These are phyloP conservation scores for Tupaia tana DNA, from an alignment of 2,113 vertebrate species.

Conservation along the genomic window DNA sequence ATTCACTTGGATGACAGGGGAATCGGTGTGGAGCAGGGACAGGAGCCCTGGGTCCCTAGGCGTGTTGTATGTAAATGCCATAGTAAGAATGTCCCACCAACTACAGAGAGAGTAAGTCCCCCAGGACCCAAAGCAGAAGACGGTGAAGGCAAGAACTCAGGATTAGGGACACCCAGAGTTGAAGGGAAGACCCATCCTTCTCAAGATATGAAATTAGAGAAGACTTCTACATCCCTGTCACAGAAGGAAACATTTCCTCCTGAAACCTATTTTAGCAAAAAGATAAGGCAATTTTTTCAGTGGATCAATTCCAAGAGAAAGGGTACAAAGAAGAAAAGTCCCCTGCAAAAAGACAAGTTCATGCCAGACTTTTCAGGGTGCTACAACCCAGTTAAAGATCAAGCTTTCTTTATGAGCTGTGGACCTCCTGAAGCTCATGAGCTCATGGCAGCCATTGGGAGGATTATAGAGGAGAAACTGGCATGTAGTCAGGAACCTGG, in stretches of 20 bases:
- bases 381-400: neutral
- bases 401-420: neutral
- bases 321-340: neutral
- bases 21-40: neutral
- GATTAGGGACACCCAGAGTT: neutral
- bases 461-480: conserved; percentile 59
- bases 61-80: neutral
- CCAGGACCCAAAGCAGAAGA: neutral
- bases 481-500: neutral
- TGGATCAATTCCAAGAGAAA: conserved; percentile 51
- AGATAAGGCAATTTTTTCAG: conserved; percentile 29
- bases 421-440: conserved; percentile 33
- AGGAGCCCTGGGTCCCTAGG: neutral
- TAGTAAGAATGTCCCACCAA: neutral
- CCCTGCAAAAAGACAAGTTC: neutral
- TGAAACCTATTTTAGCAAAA: conserved; percentile 53
- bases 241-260: neutral
- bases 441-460: conserved; percentile 44
- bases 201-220: neutral
- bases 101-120: neutral
- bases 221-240: neutral
- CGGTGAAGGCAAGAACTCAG: neutral
- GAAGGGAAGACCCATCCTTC: neutral
- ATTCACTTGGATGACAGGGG: neutral
- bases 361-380: neutral